Base-by-base conservation (phyloP, 2,113 vertebrate genomes). In the Crotalus viridis region DNA sequence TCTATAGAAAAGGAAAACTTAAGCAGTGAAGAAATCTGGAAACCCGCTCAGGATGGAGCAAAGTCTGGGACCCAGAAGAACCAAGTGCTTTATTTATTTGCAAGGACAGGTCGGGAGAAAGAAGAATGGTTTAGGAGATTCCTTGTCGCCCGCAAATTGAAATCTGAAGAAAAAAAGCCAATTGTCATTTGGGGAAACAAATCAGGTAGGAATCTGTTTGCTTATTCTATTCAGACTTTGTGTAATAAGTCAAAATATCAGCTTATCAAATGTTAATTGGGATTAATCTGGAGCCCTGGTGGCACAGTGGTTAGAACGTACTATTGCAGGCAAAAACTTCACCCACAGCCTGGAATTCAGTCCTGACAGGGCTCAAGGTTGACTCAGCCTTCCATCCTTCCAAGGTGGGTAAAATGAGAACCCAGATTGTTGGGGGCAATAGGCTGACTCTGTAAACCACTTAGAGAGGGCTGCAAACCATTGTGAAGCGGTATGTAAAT, bases 71-170 rank as follows among this genome's bases (percentile, higher is more conserved):
- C 94, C 87, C 97, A 96, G 81, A 97, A 97, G 95, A 98, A 99
- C 96, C 98, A 98, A 96, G 98, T 98, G 74, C 98, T 99, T 90
- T 99, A 98, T 97, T 98, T 99, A 94, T 99, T 99, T 94, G 99
- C 99, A 86, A 98, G 99, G 97, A 99, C 99, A 0, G 99, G 99
- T 10, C 97, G 99, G 88, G 99, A 99, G 94, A 99, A 99, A 95
- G 99, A 99, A 92, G 99, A 99, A 85, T 99, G 99, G 99, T 99
- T 99, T 96, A 97, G 98, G 69, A 98, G 98, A 94, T 99, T 99
- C 94, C 97, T 99, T 92, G 95, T 98, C 0, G 99, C 98, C 3
- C 99, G 99, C 26, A 98, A 97, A 92, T 96, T 98, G 86, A 99
- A 98, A 96, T 97, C 96, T 0, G 98, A 99, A 81, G 97, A 93